These are phyloP conservation scores for Mellilla xanthometata DNA, from an alignment of 2,888 invertebrate species.

Conservation along the genomic window DNA sequence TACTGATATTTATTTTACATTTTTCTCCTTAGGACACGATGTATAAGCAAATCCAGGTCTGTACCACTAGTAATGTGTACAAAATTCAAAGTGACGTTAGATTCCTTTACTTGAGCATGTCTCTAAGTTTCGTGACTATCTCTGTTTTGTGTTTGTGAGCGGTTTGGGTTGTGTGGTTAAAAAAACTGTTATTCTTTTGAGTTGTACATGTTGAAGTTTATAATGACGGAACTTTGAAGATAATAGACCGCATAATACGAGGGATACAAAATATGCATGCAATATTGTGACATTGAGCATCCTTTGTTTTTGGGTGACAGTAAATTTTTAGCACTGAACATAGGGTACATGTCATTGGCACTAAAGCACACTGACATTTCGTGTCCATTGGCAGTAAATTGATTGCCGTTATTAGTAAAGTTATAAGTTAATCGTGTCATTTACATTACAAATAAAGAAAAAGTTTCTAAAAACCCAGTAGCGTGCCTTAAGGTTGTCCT, in stretches of 20 bases:
- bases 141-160: conserved; percentile 39
- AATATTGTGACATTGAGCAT: conserved; percentile 1
- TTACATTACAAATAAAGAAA: conserved; percentile 44
- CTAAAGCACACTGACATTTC: conserved; percentile 10
- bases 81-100: conserved; percentile 66
- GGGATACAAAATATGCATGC: conserved; percentile 7
- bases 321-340: conserved; percentile 12
- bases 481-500: conserved; percentile 31
- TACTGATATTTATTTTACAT: conserved; percentile 48
- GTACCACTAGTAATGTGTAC: conserved; percentile 56
- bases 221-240: too few relatives aligned
- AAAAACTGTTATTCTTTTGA: neutral
- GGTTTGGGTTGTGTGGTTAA: conserved; percentile 28
- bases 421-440: too few relatives aligned
- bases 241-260: neutral
- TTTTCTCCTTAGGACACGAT: conserved; percentile 80
- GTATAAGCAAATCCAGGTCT: conserved; percentile 82
- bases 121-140: conserved; percentile 37
- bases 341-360: too few relatives aligned
- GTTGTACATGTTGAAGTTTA: neutral
- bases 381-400: neutral
- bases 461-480: conserved; percentile 9
- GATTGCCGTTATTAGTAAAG: too few relatives aligned
- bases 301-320: neutral
- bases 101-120: conserved; percentile 58